phyloP scores from a whole-genome alignment of 35 echinoderm and acorn worm genomes.

The Lytechinus pictus region DNA sequence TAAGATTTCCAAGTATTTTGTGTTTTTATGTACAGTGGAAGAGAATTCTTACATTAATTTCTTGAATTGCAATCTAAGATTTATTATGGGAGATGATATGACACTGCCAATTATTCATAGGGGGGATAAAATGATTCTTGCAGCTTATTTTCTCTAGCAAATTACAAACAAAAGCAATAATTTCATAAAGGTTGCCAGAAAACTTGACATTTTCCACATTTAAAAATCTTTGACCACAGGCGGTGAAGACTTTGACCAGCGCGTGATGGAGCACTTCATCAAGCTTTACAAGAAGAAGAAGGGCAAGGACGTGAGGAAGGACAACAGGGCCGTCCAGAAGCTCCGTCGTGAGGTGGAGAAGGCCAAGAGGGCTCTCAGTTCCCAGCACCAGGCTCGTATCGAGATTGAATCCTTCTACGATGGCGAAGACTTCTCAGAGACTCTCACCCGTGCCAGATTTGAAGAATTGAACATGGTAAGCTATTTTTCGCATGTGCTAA shows the following conservation, averaged over 20 bases:
- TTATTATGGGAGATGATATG: too few species aligned
- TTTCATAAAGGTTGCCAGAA: too few species aligned
- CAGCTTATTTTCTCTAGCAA: too few species aligned
- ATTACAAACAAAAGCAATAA: not conserved
- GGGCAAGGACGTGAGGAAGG: slow-evolving; percentile 96
- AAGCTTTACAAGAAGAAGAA: slow-evolving; percentile 99
- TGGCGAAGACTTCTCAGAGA: slow-evolving; percentile 97
- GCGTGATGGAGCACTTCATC: slow-evolving; percentile 98
- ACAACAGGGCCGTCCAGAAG: slow-evolving; percentile 98
- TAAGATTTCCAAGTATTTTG: too few species aligned
- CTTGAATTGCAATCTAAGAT: too few species aligned
- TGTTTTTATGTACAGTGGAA: too few species aligned
- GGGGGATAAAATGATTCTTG: too few species aligned
- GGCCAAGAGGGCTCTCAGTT: slow-evolving; percentile 96
- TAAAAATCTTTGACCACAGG: slow-evolving; percentile 49
- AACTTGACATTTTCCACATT: not conserved
- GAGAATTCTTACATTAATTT: too few species aligned
- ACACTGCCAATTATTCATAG: too few species aligned
- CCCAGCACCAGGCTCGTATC: slow-evolving; percentile 88
- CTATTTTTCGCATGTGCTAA: not conserved
- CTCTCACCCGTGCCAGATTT: slow-evolving; percentile 92
- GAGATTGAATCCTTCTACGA: slow-evolving; percentile 99
- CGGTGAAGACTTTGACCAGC: slow-evolving; percentile 99
- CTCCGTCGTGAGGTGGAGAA: slow-evolving; percentile 99
- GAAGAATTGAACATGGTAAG: slow-evolving; percentile 98